Base-by-base conservation (phyloP, 2,888 invertebrate genomes). In the Carterocephalus palaemon region DNA sequence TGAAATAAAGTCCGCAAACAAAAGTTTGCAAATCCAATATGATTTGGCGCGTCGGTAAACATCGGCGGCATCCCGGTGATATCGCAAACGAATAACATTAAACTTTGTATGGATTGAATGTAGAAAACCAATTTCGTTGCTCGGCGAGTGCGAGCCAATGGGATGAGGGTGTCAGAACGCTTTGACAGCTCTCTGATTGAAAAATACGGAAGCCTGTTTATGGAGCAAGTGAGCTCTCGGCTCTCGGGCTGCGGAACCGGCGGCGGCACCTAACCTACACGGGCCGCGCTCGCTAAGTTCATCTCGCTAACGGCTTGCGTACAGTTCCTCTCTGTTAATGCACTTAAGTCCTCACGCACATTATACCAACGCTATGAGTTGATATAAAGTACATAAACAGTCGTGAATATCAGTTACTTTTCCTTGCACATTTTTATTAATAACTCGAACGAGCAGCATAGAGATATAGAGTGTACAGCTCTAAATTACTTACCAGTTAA, bases 151-250 rank as follows among this genome's bases (percentile, higher is more conserved):
- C 85, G 85, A 82, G 86, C 85, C 86, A 85, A 80, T 79, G 81
- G 85, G 86, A 87, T 88, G 88, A 88, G 88, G 88, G 87, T 85
- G 86, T 86, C 87, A 88, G 85, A 88, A 87, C 78, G 88, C 85
- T 87, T 88, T 89, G 89, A 89, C 88, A 89, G 89, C 81, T 88
- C 85, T 78, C 88, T 88, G 88, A 89, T 89, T 89, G 89, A 88
- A 89, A 89, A 88, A 88, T 88, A 88, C 88, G 87, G 85, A 80
- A 86, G 83, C 77, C 86, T 87, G 86, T 87, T 87, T 87, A 87
- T 86, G 75, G 84, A 84, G 82, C 76, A 74, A 81, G 78, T 76
- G 81, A 75, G 74, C 76, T 66, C 58, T 62, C 56, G 59, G 48
- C 28, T 15, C 62, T 56, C 57, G 47, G 39, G 36, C 52, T 54